Conservation (phyloP, 2,888 invertebrate species). For the Platynereis dumerilii region DNA sequence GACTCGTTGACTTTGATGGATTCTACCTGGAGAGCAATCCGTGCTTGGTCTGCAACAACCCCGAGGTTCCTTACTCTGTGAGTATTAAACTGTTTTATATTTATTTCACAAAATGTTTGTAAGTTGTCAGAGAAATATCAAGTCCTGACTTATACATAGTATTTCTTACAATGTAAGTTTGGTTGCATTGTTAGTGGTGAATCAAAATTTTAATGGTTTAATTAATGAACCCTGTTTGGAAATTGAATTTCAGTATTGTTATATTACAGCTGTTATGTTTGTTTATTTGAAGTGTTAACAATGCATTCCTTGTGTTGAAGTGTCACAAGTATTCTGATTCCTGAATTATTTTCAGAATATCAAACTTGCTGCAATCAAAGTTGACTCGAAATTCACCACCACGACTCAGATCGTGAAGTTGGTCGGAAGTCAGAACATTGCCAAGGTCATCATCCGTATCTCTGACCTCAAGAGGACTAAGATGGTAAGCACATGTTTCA, state of each 20-base stretch:
- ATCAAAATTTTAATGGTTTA: too few species aligned
- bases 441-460: constrained; percentile 89
- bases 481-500: constrained; percentile 81
- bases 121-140: too few species aligned
- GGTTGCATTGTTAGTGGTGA: too few species aligned
- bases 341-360: constrained; percentile 73
- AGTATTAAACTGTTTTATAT: too few species aligned
- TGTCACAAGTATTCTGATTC: too few species aligned
- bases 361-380: constrained; percentile 91
- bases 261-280: too few species aligned
- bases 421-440: constrained; percentile 92
- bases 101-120: not conserved
- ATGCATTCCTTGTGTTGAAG: too few species aligned
- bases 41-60: constrained; percentile 96
- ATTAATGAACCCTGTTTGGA: too few species aligned
- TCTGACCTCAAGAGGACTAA: constrained; percentile 95
- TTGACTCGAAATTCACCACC: constrained; percentile 96
- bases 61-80: constrained; percentile 77
- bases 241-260: too few species aligned
- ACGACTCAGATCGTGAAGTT: constrained; percentile 97
- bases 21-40: constrained; percentile 97
- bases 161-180: too few species aligned
- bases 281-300: too few species aligned
- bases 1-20: constrained; percentile 94
- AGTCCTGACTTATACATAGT: too few species aligned